Evolutionary conservation across 2,888 invertebrate species (phyloP).

Genomic region (Clitarchus hookeri): DNA sequence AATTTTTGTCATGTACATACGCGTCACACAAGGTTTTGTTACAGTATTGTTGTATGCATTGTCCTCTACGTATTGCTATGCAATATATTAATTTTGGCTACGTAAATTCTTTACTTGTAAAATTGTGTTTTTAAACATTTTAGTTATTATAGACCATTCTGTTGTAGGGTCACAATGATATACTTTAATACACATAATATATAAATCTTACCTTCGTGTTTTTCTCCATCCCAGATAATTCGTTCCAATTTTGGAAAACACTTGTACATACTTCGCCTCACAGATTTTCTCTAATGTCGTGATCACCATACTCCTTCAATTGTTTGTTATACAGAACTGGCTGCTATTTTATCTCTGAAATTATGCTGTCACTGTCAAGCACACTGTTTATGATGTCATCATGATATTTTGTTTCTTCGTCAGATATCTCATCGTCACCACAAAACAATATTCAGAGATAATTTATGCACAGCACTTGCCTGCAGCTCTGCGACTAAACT

Average conservation of each 20-base stretch:
- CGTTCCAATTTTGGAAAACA: constrained; percentile 12
- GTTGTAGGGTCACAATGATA: background rate
- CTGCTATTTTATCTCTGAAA: background rate
- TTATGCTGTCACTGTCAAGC: background rate
- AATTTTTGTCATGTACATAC: too few species aligned
- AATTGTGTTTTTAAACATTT: background rate
- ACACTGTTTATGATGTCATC: background rate
- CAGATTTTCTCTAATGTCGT: constrained; percentile 21
- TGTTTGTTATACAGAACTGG: constrained; percentile 17
- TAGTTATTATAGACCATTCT: background rate
- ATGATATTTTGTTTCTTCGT: too few species aligned
- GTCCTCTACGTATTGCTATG: too few species aligned
- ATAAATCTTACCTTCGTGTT: background rate
- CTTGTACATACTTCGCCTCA: constrained; percentile 16
- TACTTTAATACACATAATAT: background rate
- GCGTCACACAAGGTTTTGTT: too few species aligned
- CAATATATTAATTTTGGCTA: too few species aligned
- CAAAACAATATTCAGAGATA: background rate
- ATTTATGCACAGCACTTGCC: background rate
- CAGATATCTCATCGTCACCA: too few species aligned
- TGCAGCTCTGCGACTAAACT: constrained; percentile 16
- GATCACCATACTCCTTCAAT: constrained; percentile 12
- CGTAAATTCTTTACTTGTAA: background rate
- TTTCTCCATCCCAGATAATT: background rate
- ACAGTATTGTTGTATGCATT: too few species aligned